phyloP scores from a whole-genome alignment of 2,888 invertebrate species.

The Hyposoter dolosus region DNA sequence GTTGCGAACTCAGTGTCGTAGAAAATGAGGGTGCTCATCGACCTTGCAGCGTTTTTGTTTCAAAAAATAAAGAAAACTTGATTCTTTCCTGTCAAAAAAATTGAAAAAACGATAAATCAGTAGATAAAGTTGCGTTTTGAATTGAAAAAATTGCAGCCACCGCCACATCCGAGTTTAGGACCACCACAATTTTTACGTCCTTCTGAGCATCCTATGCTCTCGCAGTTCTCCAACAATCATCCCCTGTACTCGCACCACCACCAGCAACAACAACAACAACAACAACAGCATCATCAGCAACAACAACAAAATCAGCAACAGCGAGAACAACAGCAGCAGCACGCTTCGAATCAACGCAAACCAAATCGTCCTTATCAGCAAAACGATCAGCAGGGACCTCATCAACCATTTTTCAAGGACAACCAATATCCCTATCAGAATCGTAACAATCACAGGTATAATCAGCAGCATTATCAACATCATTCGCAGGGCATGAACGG shows the following conservation, averaged over 20 bases:
- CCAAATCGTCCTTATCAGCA: slow-evolving; percentile 79
- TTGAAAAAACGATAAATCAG: background rate
- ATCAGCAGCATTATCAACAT: slow-evolving; percentile 72
- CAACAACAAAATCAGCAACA: slow-evolving; percentile 76
- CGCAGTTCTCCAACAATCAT: slow-evolving; percentile 79
- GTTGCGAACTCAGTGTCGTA: no score
- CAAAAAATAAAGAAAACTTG: no score
- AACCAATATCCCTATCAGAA: slow-evolving; percentile 80
- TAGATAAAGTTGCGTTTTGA: background rate
- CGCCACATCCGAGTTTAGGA: slow-evolving; percentile 80
- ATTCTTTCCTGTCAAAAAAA: background rate
- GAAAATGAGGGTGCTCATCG: no score
- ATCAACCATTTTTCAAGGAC: slow-evolving; percentile 82
- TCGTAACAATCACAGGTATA: slow-evolving; percentile 79
- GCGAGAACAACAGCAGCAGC: slow-evolving; percentile 77
- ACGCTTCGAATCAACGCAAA: slow-evolving; percentile 79
- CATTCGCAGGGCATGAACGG: slow-evolving; percentile 77
- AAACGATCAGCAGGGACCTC: slow-evolving; percentile 79
- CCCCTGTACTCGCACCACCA: slow-evolving; percentile 76
- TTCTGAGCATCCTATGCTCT: slow-evolving; percentile 80
- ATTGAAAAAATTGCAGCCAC: slow-evolving; percentile 80
- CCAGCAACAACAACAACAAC: slow-evolving; percentile 77
- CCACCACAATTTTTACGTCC: slow-evolving; percentile 83
- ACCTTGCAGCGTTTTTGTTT: no score
- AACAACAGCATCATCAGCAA: slow-evolving; percentile 74